These are phyloP conservation scores for Ornithoptera priamus DNA, from an alignment of 2,888 invertebrate genomes.

Conservation along the genomic window DNA sequence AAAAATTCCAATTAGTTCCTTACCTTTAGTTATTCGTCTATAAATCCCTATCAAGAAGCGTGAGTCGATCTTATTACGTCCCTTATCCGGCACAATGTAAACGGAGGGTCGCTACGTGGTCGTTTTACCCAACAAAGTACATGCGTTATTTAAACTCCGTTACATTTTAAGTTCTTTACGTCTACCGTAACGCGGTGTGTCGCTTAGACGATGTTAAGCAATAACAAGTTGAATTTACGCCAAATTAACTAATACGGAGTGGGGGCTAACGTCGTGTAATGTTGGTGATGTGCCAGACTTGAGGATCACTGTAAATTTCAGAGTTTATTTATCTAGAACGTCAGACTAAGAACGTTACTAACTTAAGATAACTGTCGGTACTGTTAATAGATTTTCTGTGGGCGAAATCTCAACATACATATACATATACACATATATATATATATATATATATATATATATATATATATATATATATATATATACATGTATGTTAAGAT, in stretches of 20 bases:
- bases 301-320: neutral
- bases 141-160: slow-evolving; percentile 45
- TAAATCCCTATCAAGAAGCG: slow-evolving; percentile 30
- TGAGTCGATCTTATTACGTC: slow-evolving; percentile 37
- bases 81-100: slow-evolving; percentile 37
- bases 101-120: slow-evolving; percentile 41
- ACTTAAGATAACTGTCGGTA: neutral
- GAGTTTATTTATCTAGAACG: slow-evolving; percentile 3
- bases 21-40: slow-evolving; percentile 27
- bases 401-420: no score
- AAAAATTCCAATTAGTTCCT: slow-evolving; percentile 24
- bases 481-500: no score
- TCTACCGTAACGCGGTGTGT: slow-evolving; percentile 4
- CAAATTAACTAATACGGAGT: neutral
- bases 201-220: slow-evolving; percentile 1
- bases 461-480: no score
- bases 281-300: slow-evolving; percentile 8
- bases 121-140: slow-evolving; percentile 53
- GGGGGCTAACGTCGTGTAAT: slow-evolving; percentile 9
- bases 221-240: slow-evolving; percentile 1
- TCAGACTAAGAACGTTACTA: neutral
- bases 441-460: no score
- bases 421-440: no score
- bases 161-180: slow-evolving; percentile 41
- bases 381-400: neutral